Evolutionary conservation across 1,140 invertebrate genomes (phyloP), one percentile per base, ranked within the genome.

Genomic region (Bombus waltoni): DNA sequence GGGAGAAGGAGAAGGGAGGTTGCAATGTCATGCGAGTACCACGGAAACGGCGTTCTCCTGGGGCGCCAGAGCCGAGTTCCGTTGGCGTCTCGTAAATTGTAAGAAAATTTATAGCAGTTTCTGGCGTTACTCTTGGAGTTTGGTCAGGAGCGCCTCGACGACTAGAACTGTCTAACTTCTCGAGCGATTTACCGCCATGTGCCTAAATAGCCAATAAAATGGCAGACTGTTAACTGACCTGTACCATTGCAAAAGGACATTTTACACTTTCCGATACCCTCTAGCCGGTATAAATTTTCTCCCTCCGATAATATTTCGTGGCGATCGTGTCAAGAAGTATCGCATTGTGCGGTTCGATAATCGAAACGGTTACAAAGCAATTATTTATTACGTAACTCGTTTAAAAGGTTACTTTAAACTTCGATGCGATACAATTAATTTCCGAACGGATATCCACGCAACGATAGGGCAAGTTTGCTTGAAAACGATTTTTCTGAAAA

Each of bases 81-180:
- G 76, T 44, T 84, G 86, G 82, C 76, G 72, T 87, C 72, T 44
- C 81, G 77, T 89, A 89, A 89, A 89, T 89, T 81, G 28, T 72
- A 81, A 87, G 81, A 77, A 87, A 89, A 89, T 89, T 89, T 87
- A 89, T 85, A 82, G 81, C 44, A 77, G 65, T 70, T 79, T 66
- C 81, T 77, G 77, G 81, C 66, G 86, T 85, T 83, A 78, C 81
- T 59, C 75, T 32, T 18, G 28, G 70, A 53, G 66, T 38, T 28
- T 35, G 65, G 77, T 72, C 81, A 59, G 72, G 65, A 68, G 28
- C 38, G 57, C n/a, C 53, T 65, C 81, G 85, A 65, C 77, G 87
- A 68, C 81, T 87, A 42, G 40, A 76, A 88, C 86, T 87, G 85
- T 81, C 87, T 74, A 88, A 88, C 85, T 88, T 87, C 47, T 47